Evolutionary conservation across 2,113 vertebrate genomes (phyloP), one percentile per base, ranked within the genome.

Genomic region (Peromyscus polionotus): DNA sequence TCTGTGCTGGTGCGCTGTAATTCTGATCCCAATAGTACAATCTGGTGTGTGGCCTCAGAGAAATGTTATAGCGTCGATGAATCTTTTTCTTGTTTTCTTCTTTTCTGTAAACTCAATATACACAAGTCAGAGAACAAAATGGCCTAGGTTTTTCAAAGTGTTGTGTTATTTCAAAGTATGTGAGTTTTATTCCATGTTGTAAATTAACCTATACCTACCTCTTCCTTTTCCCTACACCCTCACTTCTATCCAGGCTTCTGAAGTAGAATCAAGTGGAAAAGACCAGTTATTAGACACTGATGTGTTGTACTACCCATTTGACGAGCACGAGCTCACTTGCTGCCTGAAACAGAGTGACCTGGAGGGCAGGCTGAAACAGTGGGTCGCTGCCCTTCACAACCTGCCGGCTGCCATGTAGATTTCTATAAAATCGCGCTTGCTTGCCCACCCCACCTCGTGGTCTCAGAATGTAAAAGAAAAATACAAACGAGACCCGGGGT

Each of bases 181-280:
- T 39, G 17, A 79, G 39, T 81, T 94, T 95, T 84, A 93, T 75
- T 89, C 13, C 5, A 33, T 75, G 31, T 70, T 89, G 92, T 48
- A 33, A 85, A 86, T 63, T 42, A 63, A 42, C 24, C 57, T 42
- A 28, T 20, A 36, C 14, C 14, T 39, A 65, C 59, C 59, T 45
- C n/a, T 85, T 45, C 57, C 24, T 63, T 28, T 54, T 57, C 51
- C 54, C 36, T n/a, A 12, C 7, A 0, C n/a, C 54, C 36, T 2
- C 20, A 36, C 51, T 57, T n/a, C 54, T 54, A 13, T n/a, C 51
- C 36, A n/a, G 14, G 54, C 20, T 83, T 59, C 24, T 39, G 80
- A 24, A 61, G 33, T 57, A 59, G 79, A 59, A n/a, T n/a, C n/a
- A n/a, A 54, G 33, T 39, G 24, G 54, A 3, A 36, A 80, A 80